A percentile compares a stretch with the other conserved stretches of the same genome.
phyloP scores from a whole-genome alignment of 1,140 invertebrate genomes.

The Halictus rubicundus region DNA sequence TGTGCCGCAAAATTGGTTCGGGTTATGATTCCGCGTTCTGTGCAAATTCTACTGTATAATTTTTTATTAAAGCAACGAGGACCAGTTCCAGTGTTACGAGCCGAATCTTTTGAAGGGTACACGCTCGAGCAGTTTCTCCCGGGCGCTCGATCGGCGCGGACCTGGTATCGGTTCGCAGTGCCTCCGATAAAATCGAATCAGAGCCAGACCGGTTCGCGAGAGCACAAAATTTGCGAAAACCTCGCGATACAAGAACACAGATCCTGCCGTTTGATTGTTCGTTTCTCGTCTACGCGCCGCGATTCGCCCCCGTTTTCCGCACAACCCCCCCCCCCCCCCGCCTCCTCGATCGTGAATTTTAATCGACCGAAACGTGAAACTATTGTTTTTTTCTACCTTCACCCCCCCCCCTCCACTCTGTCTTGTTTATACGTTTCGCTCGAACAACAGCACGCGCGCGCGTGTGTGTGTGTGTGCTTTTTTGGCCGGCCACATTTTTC shows the following conservation, averaged over 20 bases:
- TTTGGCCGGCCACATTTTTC: not conserved
- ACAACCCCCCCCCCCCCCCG: not conserved
- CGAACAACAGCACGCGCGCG: no score
- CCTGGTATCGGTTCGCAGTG: no score
- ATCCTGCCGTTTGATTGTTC: not conserved
- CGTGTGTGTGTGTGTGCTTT: not conserved
- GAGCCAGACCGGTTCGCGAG: no score
- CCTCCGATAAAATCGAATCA: not conserved
- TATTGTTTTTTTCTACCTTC: not conserved
- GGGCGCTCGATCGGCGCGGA: not conserved
- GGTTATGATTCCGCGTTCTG: no score
- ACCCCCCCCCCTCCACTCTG: no score
- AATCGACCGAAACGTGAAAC: slow-evolving; percentile 1
- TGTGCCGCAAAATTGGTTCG: no score
- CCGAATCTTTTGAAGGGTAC: slow-evolving; percentile 19
- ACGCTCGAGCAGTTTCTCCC: slow-evolving; percentile 38
- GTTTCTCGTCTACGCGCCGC: slow-evolving; percentile 10
- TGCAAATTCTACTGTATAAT: no score
- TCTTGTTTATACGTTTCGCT: slow-evolving; percentile 1
- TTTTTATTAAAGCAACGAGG: no score
- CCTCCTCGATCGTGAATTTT: not conserved
- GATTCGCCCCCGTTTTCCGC: not conserved
- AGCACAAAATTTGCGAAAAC: slow-evolving; percentile 34
- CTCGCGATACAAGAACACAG: not conserved
- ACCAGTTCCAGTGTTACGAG: not conserved